phyloP scores from a whole-genome alignment of 92 coral and sea anemone genomes.

The Nematostella vectensis region DNA sequence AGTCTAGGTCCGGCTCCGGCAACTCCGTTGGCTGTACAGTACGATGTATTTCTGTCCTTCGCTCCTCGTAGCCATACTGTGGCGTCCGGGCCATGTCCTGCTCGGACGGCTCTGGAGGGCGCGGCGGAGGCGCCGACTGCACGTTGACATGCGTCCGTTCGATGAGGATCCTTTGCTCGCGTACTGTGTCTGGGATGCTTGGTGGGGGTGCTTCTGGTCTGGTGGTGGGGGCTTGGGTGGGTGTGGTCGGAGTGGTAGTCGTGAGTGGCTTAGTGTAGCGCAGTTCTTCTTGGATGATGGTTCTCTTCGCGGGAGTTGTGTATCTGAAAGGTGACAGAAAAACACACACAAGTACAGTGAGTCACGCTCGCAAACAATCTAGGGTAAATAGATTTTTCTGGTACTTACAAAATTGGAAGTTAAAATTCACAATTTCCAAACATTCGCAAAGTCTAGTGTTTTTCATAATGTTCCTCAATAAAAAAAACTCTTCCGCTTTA shows the following conservation, averaged over 20 bases:
- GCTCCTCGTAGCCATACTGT: slow-evolving; percentile 48
- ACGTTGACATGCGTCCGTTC: slow-evolving; percentile 19
- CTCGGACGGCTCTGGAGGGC: slow-evolving; percentile 35
- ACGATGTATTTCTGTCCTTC: slow-evolving; percentile 38
- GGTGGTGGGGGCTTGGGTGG: too few species aligned
- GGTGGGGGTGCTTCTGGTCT: too few species aligned
- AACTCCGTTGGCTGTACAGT: slow-evolving; percentile 5
- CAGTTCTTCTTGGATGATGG: slow-evolving; percentile 41
- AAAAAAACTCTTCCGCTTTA: too few species aligned
- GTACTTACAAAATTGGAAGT: too few species aligned
- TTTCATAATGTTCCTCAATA: too few species aligned
- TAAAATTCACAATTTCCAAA: too few species aligned
- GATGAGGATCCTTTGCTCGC: slow-evolving; percentile 37
- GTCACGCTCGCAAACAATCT: background rate
- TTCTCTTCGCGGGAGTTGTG: slow-evolving; percentile 44
- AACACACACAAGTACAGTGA: background rate
- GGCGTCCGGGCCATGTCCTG: slow-evolving; percentile 11
- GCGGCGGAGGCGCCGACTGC: slow-evolving; percentile 36
- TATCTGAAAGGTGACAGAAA: slow-evolving; percentile 8
- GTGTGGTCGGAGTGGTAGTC: slow-evolving; percentile 30
- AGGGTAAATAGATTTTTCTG: too few species aligned
- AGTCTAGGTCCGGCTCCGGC: slow-evolving; percentile 21
- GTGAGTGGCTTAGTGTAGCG: slow-evolving; percentile 45
- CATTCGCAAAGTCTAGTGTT: too few species aligned
- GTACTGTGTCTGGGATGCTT: slow-evolving; percentile 31